Base-by-base conservation (phyloP, 1,140 invertebrate genomes). In the Pachypsylla venusta region DNA sequence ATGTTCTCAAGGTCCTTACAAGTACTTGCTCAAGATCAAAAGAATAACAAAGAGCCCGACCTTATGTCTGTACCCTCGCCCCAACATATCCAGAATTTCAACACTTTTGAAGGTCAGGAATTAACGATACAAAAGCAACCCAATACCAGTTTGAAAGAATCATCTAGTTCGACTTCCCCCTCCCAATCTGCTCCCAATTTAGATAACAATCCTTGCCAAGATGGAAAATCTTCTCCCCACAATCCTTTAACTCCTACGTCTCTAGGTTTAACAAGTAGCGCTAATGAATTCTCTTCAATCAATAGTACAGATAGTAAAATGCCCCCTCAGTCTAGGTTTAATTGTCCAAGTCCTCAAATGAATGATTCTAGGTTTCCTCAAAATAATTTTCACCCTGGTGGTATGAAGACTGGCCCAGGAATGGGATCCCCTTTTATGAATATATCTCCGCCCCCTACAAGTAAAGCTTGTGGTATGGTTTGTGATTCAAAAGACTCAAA, bases 41-140 rank as follows among this genome's bases (percentile, higher is more conserved):
- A 58, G 53, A 54, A 62, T 40, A 64, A 67, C 19, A 87, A 90
- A 73, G 89, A 92, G 72, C 84, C 88, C 25, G 93, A 92, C 74
- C 75, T 96, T 62, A 94, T 95, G 88, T 91, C 91, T 42, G 91
- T 94, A 63, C 93, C 92, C 61, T 94, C 92, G 58, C 91, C 93
- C 25, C 91, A 94, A 73, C 90, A 93, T 78, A 93, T 95, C 70
- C 89, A 91, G 65, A 95, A 94, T 77, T 79, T 94, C 61, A 93
- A 91, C 77, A 84, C 89, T 60, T 94, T 95, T 74, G 91, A 95
- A 77, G 91, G 91, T 53, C 92, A 96, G 78, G 93, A 96, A 76
- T 74, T 95, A 62, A 94, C 91, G 57, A 96, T 95, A 73, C 92
- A 94, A 70, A 95, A 94, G 73, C 92, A 95, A 74, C 87, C 92